These are phyloP conservation scores for Calameuta pallipes DNA, from an alignment of 2,888 invertebrate species.

Conservation along the genomic window DNA sequence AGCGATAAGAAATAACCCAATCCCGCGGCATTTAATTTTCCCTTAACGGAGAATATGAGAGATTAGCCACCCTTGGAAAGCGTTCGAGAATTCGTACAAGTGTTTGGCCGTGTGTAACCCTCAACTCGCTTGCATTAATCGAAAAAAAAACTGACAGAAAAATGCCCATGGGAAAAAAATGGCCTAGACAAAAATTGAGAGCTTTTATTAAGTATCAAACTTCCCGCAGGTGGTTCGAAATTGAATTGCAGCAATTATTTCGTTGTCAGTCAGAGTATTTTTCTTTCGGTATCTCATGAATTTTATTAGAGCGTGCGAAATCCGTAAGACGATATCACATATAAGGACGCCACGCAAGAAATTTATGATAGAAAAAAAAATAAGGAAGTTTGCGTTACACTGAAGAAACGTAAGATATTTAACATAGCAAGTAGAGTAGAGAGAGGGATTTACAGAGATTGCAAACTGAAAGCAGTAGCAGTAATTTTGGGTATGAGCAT, in stretches of 20 bases:
- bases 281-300: neutral
- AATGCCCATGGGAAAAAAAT: neutral
- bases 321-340: neutral
- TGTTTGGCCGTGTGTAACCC: neutral
- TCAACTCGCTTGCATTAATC: neutral
- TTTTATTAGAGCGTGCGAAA: neutral
- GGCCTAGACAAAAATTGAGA: neutral
- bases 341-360: neutral
- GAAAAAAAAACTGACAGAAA: neutral
- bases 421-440: neutral
- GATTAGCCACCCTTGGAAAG: neutral
- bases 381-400: neutral
- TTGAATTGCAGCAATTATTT: neutral
- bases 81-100: neutral
- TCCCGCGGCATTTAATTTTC: neutral
- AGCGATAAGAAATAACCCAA: slow-evolving; percentile 56
- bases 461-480: neutral
- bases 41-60: neutral
- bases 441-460: neutral
- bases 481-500: neutral
- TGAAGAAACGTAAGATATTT: neutral
- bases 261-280: neutral
- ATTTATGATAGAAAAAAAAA: neutral
- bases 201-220: neutral
- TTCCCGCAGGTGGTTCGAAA: neutral